Evolutionary conservation across 2,797 vertebrate species (phyloP).

Genomic region (Odontamblyopus rebecca): DNA sequence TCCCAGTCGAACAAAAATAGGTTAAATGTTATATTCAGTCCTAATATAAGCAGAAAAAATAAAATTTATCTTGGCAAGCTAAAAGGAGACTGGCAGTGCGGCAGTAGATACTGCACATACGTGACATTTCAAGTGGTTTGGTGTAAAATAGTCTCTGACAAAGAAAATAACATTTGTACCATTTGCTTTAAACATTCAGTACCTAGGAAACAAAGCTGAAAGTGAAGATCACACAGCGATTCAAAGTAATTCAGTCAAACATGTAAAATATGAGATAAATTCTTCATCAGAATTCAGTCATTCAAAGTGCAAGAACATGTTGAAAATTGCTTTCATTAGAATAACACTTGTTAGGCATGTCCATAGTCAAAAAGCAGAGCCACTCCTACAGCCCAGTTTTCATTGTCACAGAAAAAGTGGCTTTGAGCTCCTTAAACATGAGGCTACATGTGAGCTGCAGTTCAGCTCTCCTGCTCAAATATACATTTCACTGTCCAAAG

Average conservation of each 20-base stretch:
- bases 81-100: slow-evolving; percentile 89
- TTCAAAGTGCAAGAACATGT: slow-evolving; percentile 85
- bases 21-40: slow-evolving; percentile 62
- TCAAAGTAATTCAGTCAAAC: slow-evolving; percentile 61
- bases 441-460: slow-evolving; percentile 37
- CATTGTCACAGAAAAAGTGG: slow-evolving; percentile 42
- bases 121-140: slow-evolving; percentile 78
- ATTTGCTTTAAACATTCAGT: slow-evolving; percentile 58
- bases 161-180: slow-evolving; percentile 80
- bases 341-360: slow-evolving; percentile 69
- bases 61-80: slow-evolving; percentile 91
- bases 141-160: slow-evolving; percentile 80
- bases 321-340: slow-evolving; percentile 76
- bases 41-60: slow-evolving; percentile 84
- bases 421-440: slow-evolving; percentile 45
- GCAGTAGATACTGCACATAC: slow-evolving; percentile 79
- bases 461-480: slow-evolving; percentile 37
- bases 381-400: slow-evolving; percentile 42
- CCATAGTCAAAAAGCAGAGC: slow-evolving; percentile 60
- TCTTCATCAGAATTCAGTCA: slow-evolving; percentile 80
- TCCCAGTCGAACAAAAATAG: slow-evolving; percentile 70
- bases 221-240: slow-evolving; percentile 65
- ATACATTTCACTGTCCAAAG: slow-evolving; percentile 31
- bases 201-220: slow-evolving; percentile 45
- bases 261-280: slow-evolving; percentile 62